Conservation (phyloP, 2,113 vertebrate genomes). For the Urocynchramus pylzowi region DNA sequence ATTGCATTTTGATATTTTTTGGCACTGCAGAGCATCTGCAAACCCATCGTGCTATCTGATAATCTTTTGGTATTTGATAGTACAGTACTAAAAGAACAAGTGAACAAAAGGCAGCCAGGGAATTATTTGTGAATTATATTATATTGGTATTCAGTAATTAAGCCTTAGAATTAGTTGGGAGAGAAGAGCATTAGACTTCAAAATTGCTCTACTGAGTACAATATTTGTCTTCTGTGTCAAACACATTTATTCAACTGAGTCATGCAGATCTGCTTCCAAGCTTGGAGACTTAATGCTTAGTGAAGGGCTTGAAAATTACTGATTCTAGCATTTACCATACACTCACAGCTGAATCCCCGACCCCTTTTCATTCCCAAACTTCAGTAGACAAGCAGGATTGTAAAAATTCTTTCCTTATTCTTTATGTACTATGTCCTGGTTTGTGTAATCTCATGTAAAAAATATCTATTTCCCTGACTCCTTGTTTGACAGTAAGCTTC, state of each 20-base stretch:
- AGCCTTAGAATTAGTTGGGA: slow-evolving; percentile 54
- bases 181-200: slow-evolving; percentile 45
- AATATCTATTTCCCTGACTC: not conserved
- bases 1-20: not conserved
- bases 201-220: slow-evolving; percentile 58
- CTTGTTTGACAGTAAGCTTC: not conserved
- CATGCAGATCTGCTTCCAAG: slow-evolving; percentile 7
- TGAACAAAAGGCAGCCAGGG: slow-evolving; percentile 54
- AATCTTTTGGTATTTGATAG: slow-evolving; percentile 10
- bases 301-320: slow-evolving; percentile 28
- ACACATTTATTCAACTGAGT: slow-evolving; percentile 57
- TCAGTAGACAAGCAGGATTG: not conserved
- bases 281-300: slow-evolving; percentile 3
- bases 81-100: not conserved
- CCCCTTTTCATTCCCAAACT: not conserved
- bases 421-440: not conserved
- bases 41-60: not conserved
- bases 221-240: slow-evolving; percentile 63
- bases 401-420: not conserved
- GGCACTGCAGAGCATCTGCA: not conserved
- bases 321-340: not conserved
- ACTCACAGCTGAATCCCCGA: not conserved
- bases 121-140: slow-evolving; percentile 62
- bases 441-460: not conserved
- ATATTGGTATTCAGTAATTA: slow-evolving; percentile 59